Conservation (phyloP, 2,113 vertebrate genomes). For the Oncorhynchus nerka region DNA sequence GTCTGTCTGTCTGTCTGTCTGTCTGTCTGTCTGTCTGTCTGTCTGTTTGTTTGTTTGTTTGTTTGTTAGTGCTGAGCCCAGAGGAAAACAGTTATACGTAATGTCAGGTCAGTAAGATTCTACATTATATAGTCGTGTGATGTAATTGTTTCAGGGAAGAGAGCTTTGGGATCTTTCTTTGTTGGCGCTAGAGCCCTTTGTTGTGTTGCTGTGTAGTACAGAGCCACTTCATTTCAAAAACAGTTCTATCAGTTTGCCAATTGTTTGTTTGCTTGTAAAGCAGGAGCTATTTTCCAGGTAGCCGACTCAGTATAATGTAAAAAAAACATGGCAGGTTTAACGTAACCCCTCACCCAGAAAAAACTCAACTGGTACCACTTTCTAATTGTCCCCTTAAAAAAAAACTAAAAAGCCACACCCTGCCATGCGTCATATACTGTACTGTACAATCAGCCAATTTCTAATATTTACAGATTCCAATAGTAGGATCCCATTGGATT, state of each 20-base stretch:
- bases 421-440: neutral
- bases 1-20: too few species aligned
- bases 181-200: neutral
- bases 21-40: neutral
- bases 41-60: neutral
- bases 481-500: constrained; percentile 49
- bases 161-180: neutral
- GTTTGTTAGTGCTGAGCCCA: neutral
- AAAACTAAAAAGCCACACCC: constrained; percentile 1
- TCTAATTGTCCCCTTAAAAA: too few species aligned
- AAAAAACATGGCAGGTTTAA: too few species aligned
- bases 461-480: constrained; percentile 42
- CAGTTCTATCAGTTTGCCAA: too few species aligned
- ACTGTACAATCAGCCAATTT: constrained; percentile 43
- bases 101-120: neutral
- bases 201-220: too few species aligned
- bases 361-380: too few species aligned
- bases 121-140: neutral
- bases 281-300: too few species aligned
- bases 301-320: too few species aligned
- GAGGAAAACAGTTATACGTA: neutral
- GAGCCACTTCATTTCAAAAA: too few species aligned
- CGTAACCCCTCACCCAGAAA: too few species aligned
- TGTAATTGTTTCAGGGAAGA: neutral
- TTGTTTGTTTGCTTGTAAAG: too few species aligned